Percentiles rank a stretch among this genome's conserved stretches.
Evolutionary conservation across 2,888 invertebrate genomes (phyloP).

Genomic region (Parascotia fuliginaria): DNA sequence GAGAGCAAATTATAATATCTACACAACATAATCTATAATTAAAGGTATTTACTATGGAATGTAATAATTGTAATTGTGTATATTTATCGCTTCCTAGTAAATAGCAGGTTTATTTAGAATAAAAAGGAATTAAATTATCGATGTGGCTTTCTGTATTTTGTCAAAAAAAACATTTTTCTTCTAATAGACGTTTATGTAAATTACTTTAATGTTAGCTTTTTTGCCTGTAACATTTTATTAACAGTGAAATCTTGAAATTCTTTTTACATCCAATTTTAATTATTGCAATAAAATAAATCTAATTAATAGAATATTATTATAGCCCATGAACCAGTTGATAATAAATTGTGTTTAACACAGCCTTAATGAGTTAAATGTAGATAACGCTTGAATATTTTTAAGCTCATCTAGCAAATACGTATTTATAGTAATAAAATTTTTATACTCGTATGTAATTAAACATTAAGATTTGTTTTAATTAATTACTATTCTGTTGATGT

Average conservation of each 20-base stretch:
- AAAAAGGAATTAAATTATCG: not conserved
- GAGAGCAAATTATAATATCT: no score
- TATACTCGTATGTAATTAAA: not conserved
- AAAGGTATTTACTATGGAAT: slow-evolving; percentile 22
- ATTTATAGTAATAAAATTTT: not conserved
- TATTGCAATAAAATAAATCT: not conserved
- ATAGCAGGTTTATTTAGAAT: slow-evolving; percentile 9
- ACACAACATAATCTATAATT: slow-evolving; percentile 17
- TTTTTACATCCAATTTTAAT: not conserved
- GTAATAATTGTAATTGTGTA: slow-evolving; percentile 13
- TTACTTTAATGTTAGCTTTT: no score
- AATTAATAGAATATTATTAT: slow-evolving; percentile 4
- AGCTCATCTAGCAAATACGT: not conserved
- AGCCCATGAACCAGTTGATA: slow-evolving; percentile 3
- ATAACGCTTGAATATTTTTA: slow-evolving; percentile 12
- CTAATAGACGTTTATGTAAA: no score
- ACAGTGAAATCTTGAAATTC: no score
- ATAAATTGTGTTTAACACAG: slow-evolving; percentile 13
- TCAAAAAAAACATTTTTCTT: no score
- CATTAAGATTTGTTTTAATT: no score
- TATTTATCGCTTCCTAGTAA: slow-evolving; percentile 26
- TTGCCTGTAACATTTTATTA: no score
- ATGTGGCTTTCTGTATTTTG: slow-evolving; percentile 5
- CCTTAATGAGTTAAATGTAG: slow-evolving; percentile 3
- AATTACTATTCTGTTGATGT: no score